phyloP scores from a whole-genome alignment of 2,797 vertebrate species.

The Acomys russatus region DNA sequence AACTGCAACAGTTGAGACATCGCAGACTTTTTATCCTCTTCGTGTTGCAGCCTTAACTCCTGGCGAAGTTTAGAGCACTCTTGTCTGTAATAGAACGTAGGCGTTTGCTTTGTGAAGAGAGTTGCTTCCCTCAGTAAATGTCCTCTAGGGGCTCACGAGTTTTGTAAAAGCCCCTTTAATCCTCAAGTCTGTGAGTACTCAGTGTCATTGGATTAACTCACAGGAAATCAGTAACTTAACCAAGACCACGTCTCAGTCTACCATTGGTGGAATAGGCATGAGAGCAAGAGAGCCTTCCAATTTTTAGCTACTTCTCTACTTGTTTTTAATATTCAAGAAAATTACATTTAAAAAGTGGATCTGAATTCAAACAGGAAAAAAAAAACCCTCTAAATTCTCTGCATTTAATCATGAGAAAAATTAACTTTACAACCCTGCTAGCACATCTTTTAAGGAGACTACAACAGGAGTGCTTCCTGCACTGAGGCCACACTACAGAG shows the following conservation, averaged over 20 bases:
- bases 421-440: slow-evolving; percentile 12
- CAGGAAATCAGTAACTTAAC: neutral
- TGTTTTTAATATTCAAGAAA: slow-evolving; percentile 44
- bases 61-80: slow-evolving; percentile 98
- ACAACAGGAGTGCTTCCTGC: neutral
- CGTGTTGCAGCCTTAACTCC: slow-evolving; percentile 95
- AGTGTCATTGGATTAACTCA: neutral
- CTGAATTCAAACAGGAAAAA: slow-evolving; percentile 6
- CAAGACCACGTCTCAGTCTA: neutral
- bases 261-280: neutral
- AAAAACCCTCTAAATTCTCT: slow-evolving; percentile 19
- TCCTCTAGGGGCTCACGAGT: neutral
- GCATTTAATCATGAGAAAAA: slow-evolving; percentile 46
- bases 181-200: neutral
- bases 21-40: slow-evolving; percentile 95
- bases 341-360: slow-evolving; percentile 65
- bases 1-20: slow-evolving; percentile 94
- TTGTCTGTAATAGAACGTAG: slow-evolving; percentile 90
- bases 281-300: slow-evolving; percentile 31
- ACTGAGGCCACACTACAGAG: neutral
- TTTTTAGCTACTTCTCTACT: slow-evolving; percentile 13
- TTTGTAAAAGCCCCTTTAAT: slow-evolving; percentile 11
- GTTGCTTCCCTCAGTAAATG: neutral
- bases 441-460: neutral
- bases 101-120: slow-evolving; percentile 58